Evolutionary conservation across 2,888 invertebrate species (phyloP), one percentile per base, ranked within the genome.

Genomic region (Entomobrya multifasciata): DNA sequence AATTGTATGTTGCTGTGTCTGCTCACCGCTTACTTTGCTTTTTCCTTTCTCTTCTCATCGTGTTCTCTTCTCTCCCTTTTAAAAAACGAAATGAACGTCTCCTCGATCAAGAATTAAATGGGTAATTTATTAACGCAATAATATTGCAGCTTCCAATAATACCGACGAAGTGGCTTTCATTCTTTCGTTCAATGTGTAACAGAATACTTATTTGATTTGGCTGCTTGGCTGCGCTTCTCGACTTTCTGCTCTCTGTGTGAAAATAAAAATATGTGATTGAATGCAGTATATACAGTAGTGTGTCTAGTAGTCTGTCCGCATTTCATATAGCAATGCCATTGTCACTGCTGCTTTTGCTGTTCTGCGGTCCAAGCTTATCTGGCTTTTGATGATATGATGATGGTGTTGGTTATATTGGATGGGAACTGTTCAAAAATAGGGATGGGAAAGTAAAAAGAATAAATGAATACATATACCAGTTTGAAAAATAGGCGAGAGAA

Each of bases 61-160:
- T n/a, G n/a, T n/a, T n/a, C n/a, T n/a, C 27, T 44, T 36, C 11
- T 44, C 25, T 44, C 27, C 22, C 65, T 17, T n/a, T 70, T 11
- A 4, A 20, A 55, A 60, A 62, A 62, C 22, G 44, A 44, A 78
- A 78, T 62, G 60, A 76, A 47, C 15, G 44, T 78, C 62, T n/a
- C n/a, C n/a, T 77, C 41, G 78, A 62, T 60, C 78, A 47, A 60
- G 78, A 78, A 78, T 60, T 78, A 41, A 78, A 78, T 62, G 41
- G 78, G 47, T 78, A 78, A 78, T 78, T 78, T 78, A 78, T 78
- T 78, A 49, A 62, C 44, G 47, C 78, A 78, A 78, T 78, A 60
- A 60, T 60, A 27, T 76, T 30, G n/a, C 22, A 36, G n/a, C 36
- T 36, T 65, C 36, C 36, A 65, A 65, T 65, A 65, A 65, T 41